Evolutionary conservation across 2,888 invertebrate species (phyloP).

Genomic region (Drosophila eohydei): DNA sequence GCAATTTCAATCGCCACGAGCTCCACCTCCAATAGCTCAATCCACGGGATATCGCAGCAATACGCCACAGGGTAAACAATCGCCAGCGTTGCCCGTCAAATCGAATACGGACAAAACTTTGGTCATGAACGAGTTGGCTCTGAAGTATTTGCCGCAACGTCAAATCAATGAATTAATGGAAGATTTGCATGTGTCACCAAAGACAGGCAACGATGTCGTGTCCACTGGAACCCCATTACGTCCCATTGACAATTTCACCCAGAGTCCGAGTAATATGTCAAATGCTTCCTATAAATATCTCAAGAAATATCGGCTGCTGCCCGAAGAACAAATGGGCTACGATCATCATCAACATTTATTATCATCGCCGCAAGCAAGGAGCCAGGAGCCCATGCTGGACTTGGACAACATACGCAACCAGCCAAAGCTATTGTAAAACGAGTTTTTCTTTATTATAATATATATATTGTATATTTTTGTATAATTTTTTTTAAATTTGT

Average conservation of each 20-base stretch:
- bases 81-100: constrained; percentile 58
- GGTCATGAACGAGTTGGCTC: constrained; percentile 83
- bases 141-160: constrained; percentile 82
- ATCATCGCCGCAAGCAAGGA: constrained; percentile 34
- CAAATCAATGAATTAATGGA: constrained; percentile 79
- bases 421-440: constrained; percentile 78
- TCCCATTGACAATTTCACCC: constrained; percentile 71
- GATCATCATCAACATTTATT: constrained; percentile 18
- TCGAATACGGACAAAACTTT: constrained; percentile 81
- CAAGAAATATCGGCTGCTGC: constrained; percentile 81
- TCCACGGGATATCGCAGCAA: constrained; percentile 76
- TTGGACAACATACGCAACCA: constrained; percentile 81
- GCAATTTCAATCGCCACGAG: constrained; percentile 60
- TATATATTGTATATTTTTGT: constrained; percentile 23
- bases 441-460: constrained; percentile 12
- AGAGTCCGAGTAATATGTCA: constrained; percentile 78
- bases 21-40: constrained; percentile 69
- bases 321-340: constrained; percentile 70
- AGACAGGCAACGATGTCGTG: constrained; percentile 11
- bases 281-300: constrained; percentile 83
- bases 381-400: constrained; percentile 71
- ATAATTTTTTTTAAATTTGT: constrained; percentile 41
- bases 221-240: constrained; percentile 54
- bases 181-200: constrained; percentile 65
- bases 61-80: constrained; percentile 58